Conservation (phyloP, 35 echinoderm and acorn worm genomes). For the Antedon bifida region DNA sequence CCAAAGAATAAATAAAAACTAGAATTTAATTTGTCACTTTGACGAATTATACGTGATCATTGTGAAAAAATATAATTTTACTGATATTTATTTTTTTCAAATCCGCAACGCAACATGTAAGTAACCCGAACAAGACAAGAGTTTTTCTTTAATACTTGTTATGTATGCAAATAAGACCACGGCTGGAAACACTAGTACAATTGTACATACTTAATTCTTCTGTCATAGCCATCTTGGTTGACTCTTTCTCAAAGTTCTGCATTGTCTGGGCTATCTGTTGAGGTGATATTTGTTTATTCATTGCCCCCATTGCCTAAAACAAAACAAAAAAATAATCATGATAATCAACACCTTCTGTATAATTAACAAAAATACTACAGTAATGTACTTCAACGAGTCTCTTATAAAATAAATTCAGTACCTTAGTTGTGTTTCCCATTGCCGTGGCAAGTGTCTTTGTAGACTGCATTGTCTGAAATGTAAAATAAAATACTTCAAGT, state of each 20-base stretch:
- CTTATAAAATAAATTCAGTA: too few species aligned
- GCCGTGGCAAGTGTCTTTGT: conserved; percentile 49
- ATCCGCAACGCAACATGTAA: too few species aligned
- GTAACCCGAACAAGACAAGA: too few species aligned
- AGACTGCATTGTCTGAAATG: conserved; percentile 70
- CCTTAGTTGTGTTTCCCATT: conserved; percentile 91
- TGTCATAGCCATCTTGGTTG: conserved; percentile 81
- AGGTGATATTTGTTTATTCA: conserved; percentile 77
- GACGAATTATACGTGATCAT: too few species aligned
- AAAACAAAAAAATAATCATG: neutral
- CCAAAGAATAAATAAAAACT: too few species aligned
- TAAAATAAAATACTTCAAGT: neutral
- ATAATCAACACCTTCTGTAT: neutral
- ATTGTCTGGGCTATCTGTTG: conserved; percentile 68
- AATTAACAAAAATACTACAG: neutral
- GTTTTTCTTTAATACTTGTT: too few species aligned
- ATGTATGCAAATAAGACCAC: too few species aligned
- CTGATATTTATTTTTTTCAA: too few species aligned
- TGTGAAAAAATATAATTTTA: too few species aligned
- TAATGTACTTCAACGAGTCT: too few species aligned
- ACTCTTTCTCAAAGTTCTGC: conserved; percentile 76
- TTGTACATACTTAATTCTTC: conserved; percentile 86
- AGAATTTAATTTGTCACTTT: too few species aligned
- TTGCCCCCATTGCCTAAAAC: conserved; percentile 63
- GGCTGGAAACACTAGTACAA: too few species aligned